A percentile compares a stretch with the other conserved stretches of the same genome.
These are phyloP conservation scores for Diorhabda elongata DNA, from an alignment of 1,140 invertebrate genomes.

Conservation along the genomic window DNA sequence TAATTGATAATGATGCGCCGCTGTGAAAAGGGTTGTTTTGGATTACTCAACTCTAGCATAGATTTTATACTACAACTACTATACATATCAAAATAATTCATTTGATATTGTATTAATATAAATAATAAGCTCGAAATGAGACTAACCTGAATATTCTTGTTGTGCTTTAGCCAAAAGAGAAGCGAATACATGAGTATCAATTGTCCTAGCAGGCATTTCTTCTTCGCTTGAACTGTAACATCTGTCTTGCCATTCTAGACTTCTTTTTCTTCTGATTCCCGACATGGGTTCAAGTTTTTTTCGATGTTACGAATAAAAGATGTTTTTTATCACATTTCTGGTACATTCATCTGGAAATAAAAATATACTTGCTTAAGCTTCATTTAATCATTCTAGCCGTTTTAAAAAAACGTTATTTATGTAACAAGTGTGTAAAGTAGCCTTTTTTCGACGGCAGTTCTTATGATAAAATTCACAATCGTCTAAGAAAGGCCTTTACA, in stretches of 20 bases:
- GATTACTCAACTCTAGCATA: no score
- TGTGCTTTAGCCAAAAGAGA: slow-evolving; percentile 60
- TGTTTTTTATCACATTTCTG: slow-evolving; percentile 46
- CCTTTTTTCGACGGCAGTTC: no score
- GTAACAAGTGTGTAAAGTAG: no score
- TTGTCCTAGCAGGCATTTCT: slow-evolving; percentile 53
- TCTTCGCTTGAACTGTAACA: slow-evolving; percentile 64
- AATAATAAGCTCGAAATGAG: neutral
- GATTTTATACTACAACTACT: no score
- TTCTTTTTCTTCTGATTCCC: slow-evolving; percentile 57
- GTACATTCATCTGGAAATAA: slow-evolving; percentile 1
- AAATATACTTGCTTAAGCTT: neutral
- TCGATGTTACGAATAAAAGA: slow-evolving; percentile 48
- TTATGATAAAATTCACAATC: no score
- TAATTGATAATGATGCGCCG: no score
- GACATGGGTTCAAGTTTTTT: slow-evolving; percentile 47
- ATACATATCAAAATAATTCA: no score
- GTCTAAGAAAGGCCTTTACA: no score
- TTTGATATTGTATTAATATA: neutral
- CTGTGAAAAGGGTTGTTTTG: no score
- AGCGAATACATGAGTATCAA: slow-evolving; percentile 61
- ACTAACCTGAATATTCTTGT: slow-evolving; percentile 56
- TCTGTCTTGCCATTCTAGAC: slow-evolving; percentile 59
- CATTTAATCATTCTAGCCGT: no score
- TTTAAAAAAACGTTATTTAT: no score